Percentiles rank a stretch among this genome's conserved stretches.
Conservation (phyloP, 2,797 vertebrate genomes). For the Myotis planiceps region DNA sequence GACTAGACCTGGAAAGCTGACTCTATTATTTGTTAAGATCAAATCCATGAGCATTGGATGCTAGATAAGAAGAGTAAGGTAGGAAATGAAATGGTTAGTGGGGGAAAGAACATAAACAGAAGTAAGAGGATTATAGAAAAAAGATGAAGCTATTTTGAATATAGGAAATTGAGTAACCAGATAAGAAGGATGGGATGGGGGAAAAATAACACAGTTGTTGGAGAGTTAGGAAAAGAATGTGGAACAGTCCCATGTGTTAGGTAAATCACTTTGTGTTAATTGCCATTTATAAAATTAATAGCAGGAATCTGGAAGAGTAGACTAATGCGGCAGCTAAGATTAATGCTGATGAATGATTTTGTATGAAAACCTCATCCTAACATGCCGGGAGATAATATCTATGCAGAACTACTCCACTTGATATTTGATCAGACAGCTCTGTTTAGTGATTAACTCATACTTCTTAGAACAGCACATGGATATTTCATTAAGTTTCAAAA, state of each 20-base stretch:
- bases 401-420: background rate
- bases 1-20: background rate
- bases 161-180: background rate
- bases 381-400: background rate
- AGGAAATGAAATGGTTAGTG: constrained; percentile 43
- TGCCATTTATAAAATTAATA: constrained; percentile 34
- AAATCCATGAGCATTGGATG: constrained; percentile 48
- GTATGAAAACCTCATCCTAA: background rate
- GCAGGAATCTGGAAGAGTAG: background rate
- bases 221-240: background rate
- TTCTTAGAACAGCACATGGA: background rate
- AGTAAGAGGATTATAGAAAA: background rate
- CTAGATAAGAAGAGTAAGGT: constrained; percentile 34
- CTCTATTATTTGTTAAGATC: constrained; percentile 68
- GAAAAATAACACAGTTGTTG: background rate
- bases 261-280: background rate
- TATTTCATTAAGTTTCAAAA: constrained; percentile 51
- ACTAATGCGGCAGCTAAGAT: background rate
- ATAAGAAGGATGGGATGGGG: background rate
- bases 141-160: constrained; percentile 18
- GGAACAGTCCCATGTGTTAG: background rate
- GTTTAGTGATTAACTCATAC: constrained; percentile 41
- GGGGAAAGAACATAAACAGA: background rate
- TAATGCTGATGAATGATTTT: constrained; percentile 54
- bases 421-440: constrained; percentile 22